Percentiles rank a stretch among this genome's conserved stretches.
phyloP scores from a whole-genome alignment of 2,888 invertebrate species.

The Ormyrus pomaceus region DNA sequence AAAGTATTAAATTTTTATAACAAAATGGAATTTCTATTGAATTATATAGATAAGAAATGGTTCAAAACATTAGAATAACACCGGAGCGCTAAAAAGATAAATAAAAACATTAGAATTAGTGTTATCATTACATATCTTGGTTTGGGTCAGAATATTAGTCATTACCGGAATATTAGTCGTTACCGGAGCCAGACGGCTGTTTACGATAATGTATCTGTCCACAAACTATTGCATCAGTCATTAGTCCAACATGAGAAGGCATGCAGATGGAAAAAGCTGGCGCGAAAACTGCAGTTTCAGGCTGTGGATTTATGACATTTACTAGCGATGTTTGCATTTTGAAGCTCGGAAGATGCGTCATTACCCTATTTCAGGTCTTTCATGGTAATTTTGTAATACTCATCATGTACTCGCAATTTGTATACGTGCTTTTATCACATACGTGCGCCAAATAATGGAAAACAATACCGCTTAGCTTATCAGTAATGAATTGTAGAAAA shows the following conservation, averaged over 20 bases:
- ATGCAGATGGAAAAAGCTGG: neutral
- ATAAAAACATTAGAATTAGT: too few species aligned
- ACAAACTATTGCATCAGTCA: neutral
- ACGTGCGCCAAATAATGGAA: neutral
- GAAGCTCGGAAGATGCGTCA: neutral
- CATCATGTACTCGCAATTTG: neutral
- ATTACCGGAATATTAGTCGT: neutral
- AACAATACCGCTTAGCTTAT: slow-evolving; percentile 29
- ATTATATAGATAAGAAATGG: too few species aligned
- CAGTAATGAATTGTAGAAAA: slow-evolving; percentile 12
- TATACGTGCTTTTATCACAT: neutral
- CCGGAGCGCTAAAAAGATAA: too few species aligned
- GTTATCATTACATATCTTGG: neutral
- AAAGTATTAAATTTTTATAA: too few species aligned
- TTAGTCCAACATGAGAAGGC: neutral
- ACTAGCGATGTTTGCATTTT: neutral
- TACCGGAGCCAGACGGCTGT: neutral
- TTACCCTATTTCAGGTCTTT: slow-evolving; percentile 1
- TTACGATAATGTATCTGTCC: neutral
- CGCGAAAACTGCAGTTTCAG: neutral
- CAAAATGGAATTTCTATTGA: too few species aligned
- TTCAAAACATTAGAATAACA: too few species aligned
- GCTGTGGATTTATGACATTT: neutral
- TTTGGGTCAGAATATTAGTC: neutral
- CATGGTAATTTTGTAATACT: neutral